Evolutionary conservation across 2,888 invertebrate genomes (phyloP), one percentile per base, ranked within the genome.

Genomic region (Ephialtes manifestator): DNA sequence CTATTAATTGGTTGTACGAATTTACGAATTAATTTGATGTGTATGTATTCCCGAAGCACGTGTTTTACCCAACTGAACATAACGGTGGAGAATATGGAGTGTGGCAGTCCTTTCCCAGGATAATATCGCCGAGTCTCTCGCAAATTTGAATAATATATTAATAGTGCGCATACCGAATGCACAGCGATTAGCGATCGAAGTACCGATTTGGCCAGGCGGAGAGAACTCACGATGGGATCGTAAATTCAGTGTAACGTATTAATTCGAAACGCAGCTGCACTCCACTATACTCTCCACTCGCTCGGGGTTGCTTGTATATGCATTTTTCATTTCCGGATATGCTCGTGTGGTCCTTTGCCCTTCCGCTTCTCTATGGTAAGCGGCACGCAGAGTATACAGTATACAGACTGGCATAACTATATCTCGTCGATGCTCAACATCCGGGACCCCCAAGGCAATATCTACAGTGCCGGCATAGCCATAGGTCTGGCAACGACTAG

Each of bases 101-200:
- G 5, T 15, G 7, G 39, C 5, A 75, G 67, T 67, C 48, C 76
- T 76, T 51, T 80, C 75, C 71, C 46, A 58, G 60, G 46, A 65
- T 80, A 71, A 79, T 71, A 63, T 71, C 63, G 48, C 28, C 35
- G 20, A 74, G 43, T 46, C 74, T 79, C 79, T 79, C 79, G 77
- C 67, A 84, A 63, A 81, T 81, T 81, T 77, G 81, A 84, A 84
- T 84, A 84, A 84, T 84, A 84, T 81, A 84, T 84, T 80, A 80
- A 84, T 84, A 80, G 76, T 76, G 71, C 80, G 71, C 75, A 76
- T 68, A 76, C 71, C 48, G 63, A 51, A 70, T 53, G 67, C 55
- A 76, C 70, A 63, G 60, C 65, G 76, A 68, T 70, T 81, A 76
- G 76, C 70, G 76, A 82, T 76, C 71, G 81, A 82, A 82, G 81